Evolutionary conservation across 1,140 invertebrate genomes (phyloP).

Genomic region (Rhynchophorus ferrugineus): DNA sequence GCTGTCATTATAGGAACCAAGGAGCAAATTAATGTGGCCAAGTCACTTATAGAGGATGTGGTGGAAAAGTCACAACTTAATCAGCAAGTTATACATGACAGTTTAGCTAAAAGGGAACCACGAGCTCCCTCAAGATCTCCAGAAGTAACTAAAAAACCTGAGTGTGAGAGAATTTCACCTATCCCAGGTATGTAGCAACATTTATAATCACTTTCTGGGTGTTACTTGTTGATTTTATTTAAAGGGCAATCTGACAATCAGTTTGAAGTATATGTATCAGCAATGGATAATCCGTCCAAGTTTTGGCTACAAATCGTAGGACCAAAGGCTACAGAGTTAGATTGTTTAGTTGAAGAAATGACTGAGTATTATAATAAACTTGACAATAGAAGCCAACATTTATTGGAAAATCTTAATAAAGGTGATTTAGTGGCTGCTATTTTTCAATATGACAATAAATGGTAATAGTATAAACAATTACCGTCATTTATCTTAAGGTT

Average conservation of each 20-base stretch:
- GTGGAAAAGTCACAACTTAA: slow-evolving; percentile 48
- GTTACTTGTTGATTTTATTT: neutral
- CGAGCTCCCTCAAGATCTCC: slow-evolving; percentile 39
- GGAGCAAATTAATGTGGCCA: slow-evolving; percentile 49
- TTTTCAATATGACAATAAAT: slow-evolving; percentile 65
- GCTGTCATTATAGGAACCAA: slow-evolving; percentile 40
- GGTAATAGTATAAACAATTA: slow-evolving; percentile 49
- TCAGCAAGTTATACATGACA: slow-evolving; percentile 43
- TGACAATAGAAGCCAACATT: slow-evolving; percentile 54
- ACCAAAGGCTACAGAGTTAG: slow-evolving; percentile 58
- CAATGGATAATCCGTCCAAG: slow-evolving; percentile 64
- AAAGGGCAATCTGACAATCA: slow-evolving; percentile 44
- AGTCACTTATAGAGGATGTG: slow-evolving; percentile 52
- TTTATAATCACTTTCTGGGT: neutral
- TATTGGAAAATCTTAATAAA: slow-evolving; percentile 47
- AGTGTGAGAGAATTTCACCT: slow-evolving; percentile 36
- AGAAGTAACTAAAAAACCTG: slow-evolving; percentile 26
- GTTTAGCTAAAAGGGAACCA: slow-evolving; percentile 45
- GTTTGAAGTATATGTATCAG: slow-evolving; percentile 75
- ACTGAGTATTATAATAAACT: slow-evolving; percentile 62
- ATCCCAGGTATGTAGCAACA: slow-evolving; percentile 29
- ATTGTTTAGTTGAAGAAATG: slow-evolving; percentile 68
- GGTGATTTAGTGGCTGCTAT: slow-evolving; percentile 73
- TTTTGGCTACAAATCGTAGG: slow-evolving; percentile 81
- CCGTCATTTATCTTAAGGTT: neutral